These are phyloP conservation scores for Metridium senile DNA, from an alignment of 92 coral and sea anemone genomes.

Conservation along the genomic window DNA sequence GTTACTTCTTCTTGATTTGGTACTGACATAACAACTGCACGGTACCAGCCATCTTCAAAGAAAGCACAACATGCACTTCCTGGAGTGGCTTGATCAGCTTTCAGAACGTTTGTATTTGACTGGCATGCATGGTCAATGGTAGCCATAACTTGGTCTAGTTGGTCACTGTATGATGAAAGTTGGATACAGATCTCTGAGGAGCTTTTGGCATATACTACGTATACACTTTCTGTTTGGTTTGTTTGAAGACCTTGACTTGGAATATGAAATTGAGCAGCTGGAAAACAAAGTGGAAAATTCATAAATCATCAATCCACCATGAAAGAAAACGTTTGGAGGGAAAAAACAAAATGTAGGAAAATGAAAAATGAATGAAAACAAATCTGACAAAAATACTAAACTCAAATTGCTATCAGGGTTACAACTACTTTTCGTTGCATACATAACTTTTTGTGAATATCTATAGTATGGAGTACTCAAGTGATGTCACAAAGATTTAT, in stretches of 20 bases:
- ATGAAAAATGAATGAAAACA: too few relatives aligned
- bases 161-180: conserved; percentile 55
- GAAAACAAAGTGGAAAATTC: not conserved
- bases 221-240: conserved; percentile 60
- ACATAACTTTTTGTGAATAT: too few relatives aligned
- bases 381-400: too few relatives aligned
- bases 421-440: too few relatives aligned
- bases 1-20: conserved; percentile 58
- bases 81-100: conserved; percentile 45
- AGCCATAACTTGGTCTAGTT: conserved; percentile 75
- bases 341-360: too few relatives aligned
- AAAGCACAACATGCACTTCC: conserved; percentile 71
- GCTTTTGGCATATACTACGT: conserved; percentile 61
- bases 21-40: conserved; percentile 54
- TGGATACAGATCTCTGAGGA: conserved; percentile 69
- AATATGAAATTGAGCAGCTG: not conserved
- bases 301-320: not conserved
- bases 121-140: conserved; percentile 47
- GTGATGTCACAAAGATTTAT: too few relatives aligned
- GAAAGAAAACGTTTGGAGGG: too few relatives aligned
- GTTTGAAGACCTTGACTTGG: conserved; percentile 33
- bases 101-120: not conserved
- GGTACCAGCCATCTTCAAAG: conserved; percentile 83
- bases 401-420: too few relatives aligned
- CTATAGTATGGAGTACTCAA: too few relatives aligned